Conservation (phyloP, 2,888 invertebrate species). For the Osmoderma eremita region DNA sequence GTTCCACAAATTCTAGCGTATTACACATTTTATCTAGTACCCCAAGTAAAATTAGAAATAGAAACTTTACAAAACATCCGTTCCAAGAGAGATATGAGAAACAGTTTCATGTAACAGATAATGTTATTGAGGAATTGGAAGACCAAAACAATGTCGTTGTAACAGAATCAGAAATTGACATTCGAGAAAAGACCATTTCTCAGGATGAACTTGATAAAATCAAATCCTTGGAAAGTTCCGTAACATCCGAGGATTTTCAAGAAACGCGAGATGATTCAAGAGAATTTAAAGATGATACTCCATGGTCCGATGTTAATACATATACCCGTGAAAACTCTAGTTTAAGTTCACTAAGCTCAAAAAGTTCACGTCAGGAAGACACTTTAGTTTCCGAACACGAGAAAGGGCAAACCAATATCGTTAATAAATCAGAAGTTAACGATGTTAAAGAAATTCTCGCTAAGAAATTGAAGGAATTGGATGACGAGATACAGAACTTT, state of each 20-base stretch:
- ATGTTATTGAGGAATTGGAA: constrained; percentile 13
- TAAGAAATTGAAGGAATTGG: constrained; percentile 72
- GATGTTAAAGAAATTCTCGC: constrained; percentile 69
- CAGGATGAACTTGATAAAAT: neutral
- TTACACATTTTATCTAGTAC: constrained; percentile 57
- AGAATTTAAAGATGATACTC: constrained; percentile 38
- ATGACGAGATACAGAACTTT: constrained; percentile 71
- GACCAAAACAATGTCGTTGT: neutral
- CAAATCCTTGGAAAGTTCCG: constrained; percentile 45
- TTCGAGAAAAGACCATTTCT: neutral
- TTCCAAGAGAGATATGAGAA: constrained; percentile 7
- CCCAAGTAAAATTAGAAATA: constrained; percentile 49
- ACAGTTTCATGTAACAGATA: neutral
- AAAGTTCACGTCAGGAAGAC: constrained; percentile 8
- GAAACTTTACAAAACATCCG: neutral
- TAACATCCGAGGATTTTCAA: constrained; percentile 46
- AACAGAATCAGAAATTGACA: neutral
- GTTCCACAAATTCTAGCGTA: constrained; percentile 63
- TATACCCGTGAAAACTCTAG: constrained; percentile 33
- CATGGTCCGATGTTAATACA: constrained; percentile 42
- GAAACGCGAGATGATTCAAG: neutral
- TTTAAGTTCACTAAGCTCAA: constrained; percentile 26
- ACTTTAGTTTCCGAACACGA: constrained; percentile 17
- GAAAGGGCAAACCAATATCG: constrained; percentile 9
- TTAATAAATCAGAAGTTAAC: constrained; percentile 46